Evolutionary conservation across 2,113 vertebrate species (phyloP).

Genomic region (Eleginops maclovinus): DNA sequence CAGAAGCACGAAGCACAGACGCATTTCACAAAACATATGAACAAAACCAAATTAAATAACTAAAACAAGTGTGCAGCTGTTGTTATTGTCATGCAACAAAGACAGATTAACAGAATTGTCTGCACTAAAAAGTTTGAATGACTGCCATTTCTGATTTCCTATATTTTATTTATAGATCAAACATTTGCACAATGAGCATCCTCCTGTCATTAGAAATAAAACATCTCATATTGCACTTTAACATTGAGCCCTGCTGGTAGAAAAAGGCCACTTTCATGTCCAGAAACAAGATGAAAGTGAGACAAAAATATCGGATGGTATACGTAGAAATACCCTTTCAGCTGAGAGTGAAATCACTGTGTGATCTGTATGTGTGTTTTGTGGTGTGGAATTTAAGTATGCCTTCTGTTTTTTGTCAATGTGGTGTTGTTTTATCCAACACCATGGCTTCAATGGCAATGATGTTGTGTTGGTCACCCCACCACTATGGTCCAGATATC

Average conservation of each 20-base stretch:
- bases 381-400: not conserved
- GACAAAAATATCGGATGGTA: not conserved
- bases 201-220: not conserved
- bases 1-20: not conserved
- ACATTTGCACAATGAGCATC: not conserved
- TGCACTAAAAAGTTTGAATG: not conserved
- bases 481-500: not conserved
- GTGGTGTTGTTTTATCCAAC: not conserved
- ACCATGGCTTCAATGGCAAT: not conserved
- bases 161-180: not conserved
- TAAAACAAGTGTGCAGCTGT: not conserved
- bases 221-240: not conserved
- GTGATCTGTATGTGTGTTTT: not conserved
- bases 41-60: not conserved
- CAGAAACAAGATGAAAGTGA: not conserved
- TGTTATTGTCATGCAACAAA: not conserved
- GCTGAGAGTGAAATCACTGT: not conserved
- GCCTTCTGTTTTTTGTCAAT: not conserved
- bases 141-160: not conserved
- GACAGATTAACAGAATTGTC: not conserved
- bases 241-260: not conserved
- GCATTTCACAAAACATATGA: slow-evolving; percentile 3
- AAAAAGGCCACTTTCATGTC: not conserved
- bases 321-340: not conserved
- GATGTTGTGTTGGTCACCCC: not conserved